Conservation (phyloP, 1,140 invertebrate genomes). For the Leptonema lineaticorne region DNA sequence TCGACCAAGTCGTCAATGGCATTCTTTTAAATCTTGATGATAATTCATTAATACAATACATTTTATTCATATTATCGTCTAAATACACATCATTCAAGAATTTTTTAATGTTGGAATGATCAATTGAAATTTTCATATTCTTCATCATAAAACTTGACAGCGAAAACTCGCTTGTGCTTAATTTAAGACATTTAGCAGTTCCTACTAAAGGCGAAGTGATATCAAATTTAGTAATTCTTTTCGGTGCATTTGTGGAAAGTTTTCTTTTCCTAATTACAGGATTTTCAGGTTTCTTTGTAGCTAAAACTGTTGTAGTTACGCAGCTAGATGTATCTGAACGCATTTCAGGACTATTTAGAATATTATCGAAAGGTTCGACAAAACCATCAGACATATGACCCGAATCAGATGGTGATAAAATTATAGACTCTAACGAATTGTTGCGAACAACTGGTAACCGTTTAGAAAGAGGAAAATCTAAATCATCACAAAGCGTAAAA, state of each 20-base stretch:
- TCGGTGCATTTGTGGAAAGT: background rate
- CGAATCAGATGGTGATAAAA: constrained; percentile 30
- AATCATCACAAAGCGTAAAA: constrained; percentile 35
- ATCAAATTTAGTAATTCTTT: constrained; percentile 26
- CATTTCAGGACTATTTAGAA: background rate
- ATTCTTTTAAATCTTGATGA: constrained; percentile 6
- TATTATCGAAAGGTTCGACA: constrained; percentile 4
- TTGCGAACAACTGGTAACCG: background rate
- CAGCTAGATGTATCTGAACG: background rate
- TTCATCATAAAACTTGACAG: constrained; percentile 22
- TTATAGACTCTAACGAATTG: background rate
- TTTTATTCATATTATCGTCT: background rate
- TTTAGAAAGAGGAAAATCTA: constrained; percentile 34
- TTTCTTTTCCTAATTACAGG: constrained; percentile 15
- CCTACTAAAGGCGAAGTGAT: constrained; percentile 12
- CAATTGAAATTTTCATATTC: constrained; percentile 13
- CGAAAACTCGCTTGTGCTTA: constrained; percentile 10
- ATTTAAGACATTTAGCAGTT: constrained; percentile 12
- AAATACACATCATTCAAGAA: constrained; percentile 11
- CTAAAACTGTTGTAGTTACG: background rate
- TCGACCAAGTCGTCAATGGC: constrained; percentile 1
- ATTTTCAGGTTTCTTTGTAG: background rate
- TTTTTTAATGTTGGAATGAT: constrained; percentile 23
- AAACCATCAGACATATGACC: constrained; percentile 32
- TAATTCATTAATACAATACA: constrained; percentile 4